Conservation (phyloP, 1,140 invertebrate genomes). For the Temnothorax nylanderi region DNA sequence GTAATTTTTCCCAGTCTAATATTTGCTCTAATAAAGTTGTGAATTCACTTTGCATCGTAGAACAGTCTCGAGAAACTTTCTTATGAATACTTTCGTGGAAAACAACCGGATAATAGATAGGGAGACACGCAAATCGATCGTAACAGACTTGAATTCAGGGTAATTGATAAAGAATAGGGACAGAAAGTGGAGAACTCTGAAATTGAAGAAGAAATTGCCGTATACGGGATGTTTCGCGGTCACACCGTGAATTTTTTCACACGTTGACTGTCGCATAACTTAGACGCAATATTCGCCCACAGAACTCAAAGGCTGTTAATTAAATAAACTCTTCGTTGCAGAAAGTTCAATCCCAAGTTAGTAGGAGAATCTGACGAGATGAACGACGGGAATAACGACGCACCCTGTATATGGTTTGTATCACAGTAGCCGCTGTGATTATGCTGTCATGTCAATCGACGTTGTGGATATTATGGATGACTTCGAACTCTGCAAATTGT, state of each 20-base stretch:
- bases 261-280: not conserved
- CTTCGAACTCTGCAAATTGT: not conserved
- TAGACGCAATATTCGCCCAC: too few relatives aligned
- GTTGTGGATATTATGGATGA: constrained; percentile 8
- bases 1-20: constrained; percentile 35
- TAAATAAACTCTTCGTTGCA: not conserved
- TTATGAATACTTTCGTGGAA: constrained; percentile 29
- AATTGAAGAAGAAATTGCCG: not conserved
- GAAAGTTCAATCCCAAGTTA: not conserved
- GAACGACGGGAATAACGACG: not conserved
- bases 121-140: constrained; percentile 37
- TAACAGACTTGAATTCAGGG: constrained; percentile 15
- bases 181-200: constrained; percentile 3
- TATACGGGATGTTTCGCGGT: constrained; percentile 6
- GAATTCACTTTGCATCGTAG: constrained; percentile 26
- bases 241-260: not conserved
- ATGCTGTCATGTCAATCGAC: constrained; percentile 49
- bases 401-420: constrained; percentile 16
- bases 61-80: not conserved
- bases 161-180: constrained; percentile 14
- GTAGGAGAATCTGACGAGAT: not conserved
- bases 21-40: constrained; percentile 35
- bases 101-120: constrained; percentile 13
- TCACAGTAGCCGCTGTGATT: constrained; percentile 28
- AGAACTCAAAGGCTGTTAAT: not conserved